Percentiles rank a stretch among this genome's conserved stretches.
Evolutionary conservation across 1,140 invertebrate species (phyloP).

Genomic region (Brachionus manjavacas): DNA sequence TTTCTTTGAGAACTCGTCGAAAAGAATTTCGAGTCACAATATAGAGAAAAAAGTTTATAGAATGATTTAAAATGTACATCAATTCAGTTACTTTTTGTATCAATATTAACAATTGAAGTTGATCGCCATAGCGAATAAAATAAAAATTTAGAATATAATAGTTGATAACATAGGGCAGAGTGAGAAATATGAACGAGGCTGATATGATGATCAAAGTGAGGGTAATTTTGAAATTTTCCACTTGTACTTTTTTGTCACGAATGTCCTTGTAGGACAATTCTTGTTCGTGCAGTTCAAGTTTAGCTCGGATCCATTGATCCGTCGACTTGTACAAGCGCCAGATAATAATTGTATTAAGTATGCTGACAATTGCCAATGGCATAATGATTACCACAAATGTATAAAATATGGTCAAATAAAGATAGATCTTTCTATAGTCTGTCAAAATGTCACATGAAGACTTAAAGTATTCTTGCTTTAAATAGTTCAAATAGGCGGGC

Average conservation of each 20-base stretch:
- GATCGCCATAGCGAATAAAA: neutral
- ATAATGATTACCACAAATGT: constrained; percentile 19
- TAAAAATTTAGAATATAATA: constrained; percentile 21
- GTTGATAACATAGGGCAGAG: constrained; percentile 22
- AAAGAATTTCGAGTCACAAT: constrained; percentile 11
- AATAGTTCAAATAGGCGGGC: constrained; percentile 6
- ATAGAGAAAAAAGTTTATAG: constrained; percentile 37
- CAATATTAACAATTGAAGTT: neutral
- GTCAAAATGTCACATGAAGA: constrained; percentile 11
- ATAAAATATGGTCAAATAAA: constrained; percentile 27
- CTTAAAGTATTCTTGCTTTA: neutral
- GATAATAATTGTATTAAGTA: constrained; percentile 33
- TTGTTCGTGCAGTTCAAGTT: constrained; percentile 37
- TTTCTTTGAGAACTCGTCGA: constrained; percentile 20
- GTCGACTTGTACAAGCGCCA: constrained; percentile 15
- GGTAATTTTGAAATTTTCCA: constrained; percentile 42
- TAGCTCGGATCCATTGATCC: constrained; percentile 28
- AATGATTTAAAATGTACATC: constrained; percentile 38
- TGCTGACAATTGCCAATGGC: constrained; percentile 25
- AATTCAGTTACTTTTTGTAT: constrained; percentile 15
- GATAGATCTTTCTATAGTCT: neutral
- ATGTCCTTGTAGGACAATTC: constrained; percentile 22
- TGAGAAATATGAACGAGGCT: constrained; percentile 10
- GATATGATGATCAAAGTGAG: constrained; percentile 35
- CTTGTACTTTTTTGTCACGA: constrained; percentile 32